These are phyloP conservation scores for Microchirus variegatus DNA, from an alignment of 2,797 vertebrate genomes.

Conservation along the genomic window DNA sequence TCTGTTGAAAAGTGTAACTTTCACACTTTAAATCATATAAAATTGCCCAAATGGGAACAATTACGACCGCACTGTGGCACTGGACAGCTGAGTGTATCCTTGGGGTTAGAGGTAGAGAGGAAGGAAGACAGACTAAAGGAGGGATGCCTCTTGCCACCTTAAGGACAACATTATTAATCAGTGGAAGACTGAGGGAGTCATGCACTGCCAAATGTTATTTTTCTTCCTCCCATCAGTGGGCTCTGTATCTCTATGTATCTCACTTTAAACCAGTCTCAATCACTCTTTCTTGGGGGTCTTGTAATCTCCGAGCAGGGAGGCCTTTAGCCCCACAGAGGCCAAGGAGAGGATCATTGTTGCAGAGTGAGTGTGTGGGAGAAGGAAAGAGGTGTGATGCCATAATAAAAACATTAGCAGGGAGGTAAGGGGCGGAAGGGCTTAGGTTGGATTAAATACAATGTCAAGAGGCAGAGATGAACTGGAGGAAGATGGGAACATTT, in stretches of 20 bases:
- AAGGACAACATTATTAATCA: conserved; percentile 74
- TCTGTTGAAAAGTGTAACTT: no score
- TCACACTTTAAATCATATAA: no score
- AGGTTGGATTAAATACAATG: conserved; percentile 38
- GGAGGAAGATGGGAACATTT: neutral
- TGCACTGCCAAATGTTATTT: conserved; percentile 54
- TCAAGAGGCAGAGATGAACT: conserved; percentile 35
- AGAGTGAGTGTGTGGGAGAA: conserved; percentile 17
- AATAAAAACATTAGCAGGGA: conserved; percentile 40
- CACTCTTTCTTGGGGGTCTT: conserved; percentile 47
- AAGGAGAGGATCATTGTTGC: conserved; percentile 60
- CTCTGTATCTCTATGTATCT: conserved; percentile 65
- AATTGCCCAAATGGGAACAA: conserved; percentile 1
- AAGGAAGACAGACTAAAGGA: conserved; percentile 38
- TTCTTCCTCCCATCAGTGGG: conserved; percentile 51
- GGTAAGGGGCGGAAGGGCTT: conserved; percentile 18
- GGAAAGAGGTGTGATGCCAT: conserved; percentile 32
- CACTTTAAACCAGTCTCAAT: conserved; percentile 42
- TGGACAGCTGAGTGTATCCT: conserved; percentile 9
- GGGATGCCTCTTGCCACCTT: conserved; percentile 51
- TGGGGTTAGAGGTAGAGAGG: conserved; percentile 8
- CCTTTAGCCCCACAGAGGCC: conserved; percentile 55
- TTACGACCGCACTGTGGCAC: conserved; percentile 3
- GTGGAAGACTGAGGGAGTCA: conserved; percentile 47
- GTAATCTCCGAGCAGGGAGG: conserved; percentile 61